A percentile compares a stretch with the other conserved stretches of the same genome.
phyloP scores from a whole-genome alignment of 2,113 vertebrate species.

The Mixornis gularis region DNA sequence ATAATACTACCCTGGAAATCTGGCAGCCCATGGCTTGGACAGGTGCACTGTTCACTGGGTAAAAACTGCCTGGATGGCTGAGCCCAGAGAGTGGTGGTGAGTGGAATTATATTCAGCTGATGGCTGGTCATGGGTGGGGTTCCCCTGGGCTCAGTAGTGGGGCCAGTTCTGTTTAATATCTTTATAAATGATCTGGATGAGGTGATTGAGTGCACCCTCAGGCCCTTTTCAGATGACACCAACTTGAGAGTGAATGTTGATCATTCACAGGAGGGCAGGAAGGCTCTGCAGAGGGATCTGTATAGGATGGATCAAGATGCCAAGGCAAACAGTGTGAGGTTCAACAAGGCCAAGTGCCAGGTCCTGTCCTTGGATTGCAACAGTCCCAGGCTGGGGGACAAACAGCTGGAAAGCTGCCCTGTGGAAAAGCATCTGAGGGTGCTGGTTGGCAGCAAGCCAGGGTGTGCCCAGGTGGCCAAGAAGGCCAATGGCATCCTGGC shows the following conservation, averaged over 20 bases:
- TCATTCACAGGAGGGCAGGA: not conserved
- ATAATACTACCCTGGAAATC: not conserved
- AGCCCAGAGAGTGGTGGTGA: not conserved
- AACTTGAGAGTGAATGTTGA: not conserved
- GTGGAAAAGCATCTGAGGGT: not conserved
- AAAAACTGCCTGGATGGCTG: rapidly evolving
- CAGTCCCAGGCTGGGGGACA: not conserved
- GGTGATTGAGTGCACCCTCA: not conserved
- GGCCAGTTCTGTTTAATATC: not conserved
- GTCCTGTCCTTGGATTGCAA: not conserved
- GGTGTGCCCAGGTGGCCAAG: not conserved
- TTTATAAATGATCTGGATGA: not conserved
- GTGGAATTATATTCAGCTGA: not conserved
- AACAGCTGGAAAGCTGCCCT: not conserved
- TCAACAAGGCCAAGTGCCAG: not conserved
- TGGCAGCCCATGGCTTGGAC: not conserved
- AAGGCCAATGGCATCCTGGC: not conserved
- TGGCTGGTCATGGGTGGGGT: rapidly evolving
- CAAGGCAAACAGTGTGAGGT: rapidly evolving
- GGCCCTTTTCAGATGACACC: not conserved
- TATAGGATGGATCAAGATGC: not conserved
- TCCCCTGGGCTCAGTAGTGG: not conserved
- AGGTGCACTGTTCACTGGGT: too few relatives aligned
- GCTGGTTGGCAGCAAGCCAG: not conserved
- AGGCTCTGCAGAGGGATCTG: not conserved